phyloP scores from a whole-genome alignment of 2,797 vertebrate genomes.

The Neomorphus geoffroyi region DNA sequence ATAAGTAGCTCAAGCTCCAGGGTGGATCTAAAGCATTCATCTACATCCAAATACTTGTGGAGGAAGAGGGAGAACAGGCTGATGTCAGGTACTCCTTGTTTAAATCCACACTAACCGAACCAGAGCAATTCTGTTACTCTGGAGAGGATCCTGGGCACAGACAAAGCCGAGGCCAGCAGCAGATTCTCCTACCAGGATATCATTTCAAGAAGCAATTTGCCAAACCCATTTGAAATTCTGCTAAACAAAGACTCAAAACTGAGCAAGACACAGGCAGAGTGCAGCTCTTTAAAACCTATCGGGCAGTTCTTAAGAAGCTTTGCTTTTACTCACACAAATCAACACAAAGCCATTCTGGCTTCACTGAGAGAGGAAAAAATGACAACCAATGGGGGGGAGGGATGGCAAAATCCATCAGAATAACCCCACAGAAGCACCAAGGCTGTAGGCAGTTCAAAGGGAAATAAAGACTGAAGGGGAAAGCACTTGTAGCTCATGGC shows the following conservation, averaged over 20 bases:
- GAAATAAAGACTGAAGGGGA: not conserved
- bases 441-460: not conserved
- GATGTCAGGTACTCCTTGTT: not conserved
- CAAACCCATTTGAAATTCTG: not conserved
- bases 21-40: not conserved
- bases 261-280: not conserved
- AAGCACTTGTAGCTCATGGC: not conserved
- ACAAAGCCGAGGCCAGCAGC: not conserved
- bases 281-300: not conserved
- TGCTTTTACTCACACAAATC: not conserved
- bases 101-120: not conserved
- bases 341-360: not conserved
- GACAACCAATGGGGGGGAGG: not conserved
- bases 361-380: not conserved
- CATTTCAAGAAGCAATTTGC: not conserved
- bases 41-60: not conserved
- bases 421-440: not conserved
- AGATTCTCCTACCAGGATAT: not conserved
- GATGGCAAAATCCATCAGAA: not conserved
- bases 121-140: not conserved
- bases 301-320: not conserved
- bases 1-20: not conserved
- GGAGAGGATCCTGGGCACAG: not conserved
- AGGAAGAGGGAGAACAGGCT: not conserved
- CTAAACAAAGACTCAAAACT: not conserved